Evolutionary conservation across 2,113 vertebrate genomes (phyloP).

Genomic region (Saguinus imperator): DNA sequence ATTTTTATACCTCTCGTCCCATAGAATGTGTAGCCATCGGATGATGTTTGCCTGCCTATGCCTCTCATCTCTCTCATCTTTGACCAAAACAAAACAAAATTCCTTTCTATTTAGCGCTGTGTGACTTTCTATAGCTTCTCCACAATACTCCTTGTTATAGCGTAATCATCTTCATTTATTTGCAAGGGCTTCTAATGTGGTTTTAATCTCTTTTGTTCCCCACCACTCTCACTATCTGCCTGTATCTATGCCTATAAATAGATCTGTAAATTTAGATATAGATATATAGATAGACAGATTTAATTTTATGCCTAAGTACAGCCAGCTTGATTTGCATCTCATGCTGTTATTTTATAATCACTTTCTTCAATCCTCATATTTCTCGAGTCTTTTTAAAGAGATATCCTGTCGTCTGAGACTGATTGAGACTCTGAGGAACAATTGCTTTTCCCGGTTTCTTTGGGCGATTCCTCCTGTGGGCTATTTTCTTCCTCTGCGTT

Average conservation of each 20-base stretch:
- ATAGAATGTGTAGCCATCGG: neutral
- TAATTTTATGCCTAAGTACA: slow-evolving; percentile 2
- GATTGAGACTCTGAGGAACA: neutral
- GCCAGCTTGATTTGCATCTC: neutral
- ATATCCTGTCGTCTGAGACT: neutral
- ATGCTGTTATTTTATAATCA: neutral
- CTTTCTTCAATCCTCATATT: slow-evolving; percentile 24
- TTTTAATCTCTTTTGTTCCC: slow-evolving; percentile 8
- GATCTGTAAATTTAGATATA: no score
- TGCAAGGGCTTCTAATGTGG: neutral
- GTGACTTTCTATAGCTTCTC: neutral
- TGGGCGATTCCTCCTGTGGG: neutral
- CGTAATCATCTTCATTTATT: neutral
- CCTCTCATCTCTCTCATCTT: slow-evolving; percentile 17
- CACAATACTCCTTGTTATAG: neutral
- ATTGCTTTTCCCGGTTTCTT: neutral
- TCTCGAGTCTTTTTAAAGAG: slow-evolving; percentile 18
- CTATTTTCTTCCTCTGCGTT: neutral
- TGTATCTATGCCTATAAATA: neutral
- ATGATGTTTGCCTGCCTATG: neutral
- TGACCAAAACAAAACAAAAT: neutral
- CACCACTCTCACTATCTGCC: neutral
- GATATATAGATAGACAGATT: neutral
- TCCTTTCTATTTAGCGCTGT: slow-evolving; percentile 8
- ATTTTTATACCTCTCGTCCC: neutral